A percentile compares a stretch with the other conserved stretches of the same genome.
Evolutionary conservation across 2,888 invertebrate species (phyloP).

Genomic region (Dendrolimus houi): DNA sequence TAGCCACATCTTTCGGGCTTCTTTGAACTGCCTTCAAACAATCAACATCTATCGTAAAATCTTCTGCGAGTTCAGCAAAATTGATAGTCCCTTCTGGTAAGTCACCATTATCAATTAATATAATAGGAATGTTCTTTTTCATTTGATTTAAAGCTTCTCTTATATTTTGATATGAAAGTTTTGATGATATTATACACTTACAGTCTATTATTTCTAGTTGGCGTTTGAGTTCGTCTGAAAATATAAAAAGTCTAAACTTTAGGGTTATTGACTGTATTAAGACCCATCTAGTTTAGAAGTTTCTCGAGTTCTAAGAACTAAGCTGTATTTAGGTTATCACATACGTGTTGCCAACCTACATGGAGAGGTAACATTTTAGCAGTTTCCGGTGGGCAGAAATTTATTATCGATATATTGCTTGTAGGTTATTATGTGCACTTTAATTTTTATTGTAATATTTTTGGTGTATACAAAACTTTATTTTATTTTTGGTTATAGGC

Average conservation of each 20-base stretch:
- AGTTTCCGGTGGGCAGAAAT: too few relatives aligned
- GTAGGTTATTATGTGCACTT: too few relatives aligned
- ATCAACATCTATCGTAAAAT: slow-evolving; percentile 64
- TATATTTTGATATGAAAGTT: slow-evolving; percentile 66
- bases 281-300: too few relatives aligned
- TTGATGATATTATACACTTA: slow-evolving; percentile 79
- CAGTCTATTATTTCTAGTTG: slow-evolving; percentile 78
- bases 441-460: too few relatives aligned
- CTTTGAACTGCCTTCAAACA: slow-evolving; percentile 60
- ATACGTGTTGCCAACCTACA: too few relatives aligned
- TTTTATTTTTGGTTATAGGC: too few relatives aligned
- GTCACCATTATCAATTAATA: slow-evolving; percentile 53
- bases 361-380: too few relatives aligned
- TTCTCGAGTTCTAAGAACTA: too few relatives aligned
- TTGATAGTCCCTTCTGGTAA: slow-evolving; percentile 78
- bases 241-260: not conserved
- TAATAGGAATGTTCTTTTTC: slow-evolving; percentile 66
- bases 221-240: slow-evolving; percentile 81
- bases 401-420: too few relatives aligned
- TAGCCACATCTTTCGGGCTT: slow-evolving; percentile 75
- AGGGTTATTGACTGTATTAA: too few relatives aligned
- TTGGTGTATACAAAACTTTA: too few relatives aligned
- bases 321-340: too few relatives aligned
- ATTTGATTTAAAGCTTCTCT: slow-evolving; percentile 59
- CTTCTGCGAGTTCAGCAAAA: slow-evolving; percentile 79